These are phyloP conservation scores for Griposia aprilina DNA, from an alignment of 2,888 invertebrate genomes.

Conservation along the genomic window DNA sequence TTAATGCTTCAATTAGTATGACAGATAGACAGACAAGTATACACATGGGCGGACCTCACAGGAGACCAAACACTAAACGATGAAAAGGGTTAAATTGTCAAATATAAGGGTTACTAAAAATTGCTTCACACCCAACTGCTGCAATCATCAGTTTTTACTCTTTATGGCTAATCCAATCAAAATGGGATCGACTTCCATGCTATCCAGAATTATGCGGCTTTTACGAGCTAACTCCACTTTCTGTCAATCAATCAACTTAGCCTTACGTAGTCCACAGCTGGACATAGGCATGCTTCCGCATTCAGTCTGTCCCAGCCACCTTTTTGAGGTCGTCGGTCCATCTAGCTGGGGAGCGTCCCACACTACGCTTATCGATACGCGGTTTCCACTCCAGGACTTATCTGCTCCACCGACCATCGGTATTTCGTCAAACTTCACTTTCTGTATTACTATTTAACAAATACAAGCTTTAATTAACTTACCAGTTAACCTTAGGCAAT, in stretches of 20 bases:
- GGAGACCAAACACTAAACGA: not conserved
- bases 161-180: not conserved
- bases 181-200: not conserved
- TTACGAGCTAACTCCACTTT: not conserved
- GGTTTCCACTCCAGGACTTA: not conserved
- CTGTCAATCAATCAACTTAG: not conserved
- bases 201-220: not conserved
- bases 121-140: not conserved
- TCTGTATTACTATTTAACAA: not conserved
- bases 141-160: not conserved
- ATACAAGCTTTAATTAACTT: not conserved
- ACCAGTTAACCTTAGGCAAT: constrained; percentile 95
- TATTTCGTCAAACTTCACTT: not conserved
- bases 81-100: not conserved
- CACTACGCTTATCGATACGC: too few species aligned
- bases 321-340: too few species aligned
- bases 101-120: not conserved
- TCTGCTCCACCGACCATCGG: not conserved
- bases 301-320: too few species aligned
- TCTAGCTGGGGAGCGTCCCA: too few species aligned
- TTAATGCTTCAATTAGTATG: not conserved
- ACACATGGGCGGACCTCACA: not conserved
- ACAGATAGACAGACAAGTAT: not conserved
- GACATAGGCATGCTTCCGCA: not conserved
- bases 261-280: too few species aligned